Evolutionary conservation across 2,113 vertebrate genomes (phyloP).

Genomic region (Climacteris rufus): DNA sequence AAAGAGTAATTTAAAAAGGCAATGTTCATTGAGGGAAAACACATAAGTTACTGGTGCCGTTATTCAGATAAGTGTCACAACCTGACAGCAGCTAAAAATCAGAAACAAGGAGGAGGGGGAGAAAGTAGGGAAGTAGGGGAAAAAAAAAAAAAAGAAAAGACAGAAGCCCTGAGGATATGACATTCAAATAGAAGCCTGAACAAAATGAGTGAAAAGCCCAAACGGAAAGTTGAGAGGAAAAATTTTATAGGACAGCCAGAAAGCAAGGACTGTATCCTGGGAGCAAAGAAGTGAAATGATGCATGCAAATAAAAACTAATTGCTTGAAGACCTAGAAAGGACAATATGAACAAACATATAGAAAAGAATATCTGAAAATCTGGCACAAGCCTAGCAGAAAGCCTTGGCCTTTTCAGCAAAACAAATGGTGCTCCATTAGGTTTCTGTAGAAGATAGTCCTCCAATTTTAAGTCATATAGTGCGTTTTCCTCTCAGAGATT

Average conservation of each 20-base stretch:
- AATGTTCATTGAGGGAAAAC: background rate
- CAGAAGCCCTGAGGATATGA: background rate
- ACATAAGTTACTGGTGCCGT: background rate
- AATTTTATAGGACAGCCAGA: background rate
- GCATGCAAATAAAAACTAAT: constrained; percentile 58
- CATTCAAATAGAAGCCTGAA: background rate
- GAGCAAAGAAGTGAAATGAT: constrained; percentile 30
- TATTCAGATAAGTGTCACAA: background rate
- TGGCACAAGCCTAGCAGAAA: background rate
- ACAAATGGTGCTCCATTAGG: background rate
- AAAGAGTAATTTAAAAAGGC: background rate
- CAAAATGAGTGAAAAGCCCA: background rate
- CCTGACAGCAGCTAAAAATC: background rate
- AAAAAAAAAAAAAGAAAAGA: too few relatives aligned
- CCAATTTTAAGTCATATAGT: background rate
- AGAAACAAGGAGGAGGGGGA: background rate
- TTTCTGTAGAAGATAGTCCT: background rate
- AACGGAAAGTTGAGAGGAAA: background rate
- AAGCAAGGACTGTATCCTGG: background rate
- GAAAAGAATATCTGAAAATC: background rate
- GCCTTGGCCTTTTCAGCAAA: background rate
- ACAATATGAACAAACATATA: background rate
- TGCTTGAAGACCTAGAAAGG: constrained; percentile 20
- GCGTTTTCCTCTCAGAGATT: background rate
- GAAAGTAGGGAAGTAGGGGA: background rate